phyloP scores from a whole-genome alignment of 1,140 invertebrate genomes.

The Pseudachorutes palmiensis region DNA sequence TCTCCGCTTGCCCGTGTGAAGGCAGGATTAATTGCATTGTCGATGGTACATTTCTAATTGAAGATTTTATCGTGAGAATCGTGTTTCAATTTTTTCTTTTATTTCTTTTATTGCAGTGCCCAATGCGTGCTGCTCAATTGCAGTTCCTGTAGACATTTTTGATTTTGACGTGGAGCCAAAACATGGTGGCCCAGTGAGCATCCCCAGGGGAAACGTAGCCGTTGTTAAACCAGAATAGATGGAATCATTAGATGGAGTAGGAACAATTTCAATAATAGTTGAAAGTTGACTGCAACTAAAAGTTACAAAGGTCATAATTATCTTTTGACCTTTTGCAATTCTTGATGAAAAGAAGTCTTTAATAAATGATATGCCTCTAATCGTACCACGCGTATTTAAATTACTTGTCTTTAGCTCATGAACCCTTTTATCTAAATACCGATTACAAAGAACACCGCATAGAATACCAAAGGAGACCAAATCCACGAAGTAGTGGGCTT shows the following conservation, averaged over 20 bases:
- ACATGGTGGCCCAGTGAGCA: neutral
- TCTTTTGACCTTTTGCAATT: too few species aligned
- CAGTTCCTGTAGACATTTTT: slow-evolving; percentile 29
- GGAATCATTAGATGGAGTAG: neutral
- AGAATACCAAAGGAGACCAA: too few species aligned
- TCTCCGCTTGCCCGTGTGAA: slow-evolving; percentile 14
- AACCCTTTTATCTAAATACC: too few species aligned
- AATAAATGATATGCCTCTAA: too few species aligned
- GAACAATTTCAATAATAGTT: neutral
- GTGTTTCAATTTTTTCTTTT: slow-evolving; percentile 27
- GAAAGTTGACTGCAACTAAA: neutral
- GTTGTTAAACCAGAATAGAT: neutral
- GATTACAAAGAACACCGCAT: too few species aligned
- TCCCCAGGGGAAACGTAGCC: slow-evolving; percentile 14
- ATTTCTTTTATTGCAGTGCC: neutral
- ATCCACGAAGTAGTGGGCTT: too few species aligned
- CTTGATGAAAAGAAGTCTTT: too few species aligned
- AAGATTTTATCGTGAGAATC: too few species aligned
- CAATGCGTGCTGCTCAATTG: slow-evolving; percentile 28
- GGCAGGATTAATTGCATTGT: slow-evolving; percentile 15
- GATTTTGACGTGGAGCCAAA: slow-evolving; percentile 28
- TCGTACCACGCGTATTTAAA: too few species aligned
- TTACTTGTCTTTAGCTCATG: too few species aligned
- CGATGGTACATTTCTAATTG: neutral
- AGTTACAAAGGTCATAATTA: too few species aligned